Conservation (phyloP, 2,113 vertebrate genomes). For the Stomatorhinus ivindoensis region DNA sequence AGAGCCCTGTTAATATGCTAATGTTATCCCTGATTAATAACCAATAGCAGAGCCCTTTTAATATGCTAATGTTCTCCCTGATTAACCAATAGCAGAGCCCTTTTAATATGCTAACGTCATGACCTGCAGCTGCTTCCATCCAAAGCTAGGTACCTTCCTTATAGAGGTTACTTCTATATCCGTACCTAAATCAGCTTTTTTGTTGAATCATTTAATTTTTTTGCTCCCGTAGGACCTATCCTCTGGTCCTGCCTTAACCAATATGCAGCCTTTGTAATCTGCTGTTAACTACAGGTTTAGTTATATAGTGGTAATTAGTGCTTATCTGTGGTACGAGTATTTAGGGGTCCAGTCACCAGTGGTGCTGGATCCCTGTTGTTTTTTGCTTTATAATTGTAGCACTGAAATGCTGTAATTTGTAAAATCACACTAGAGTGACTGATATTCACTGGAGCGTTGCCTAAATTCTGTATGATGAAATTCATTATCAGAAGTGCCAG, state of each 20-base stretch:
- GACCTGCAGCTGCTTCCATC: not conserved
- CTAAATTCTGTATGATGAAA: not conserved
- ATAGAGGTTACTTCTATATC: not conserved
- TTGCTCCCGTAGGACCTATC: not conserved
- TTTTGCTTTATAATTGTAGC: not conserved
- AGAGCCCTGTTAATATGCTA: not conserved
- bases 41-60: not conserved
- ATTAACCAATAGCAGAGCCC: not conserved
- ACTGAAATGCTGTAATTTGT: not conserved
- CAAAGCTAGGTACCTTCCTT: not conserved
- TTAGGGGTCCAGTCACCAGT: not conserved
- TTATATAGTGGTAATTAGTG: not conserved
- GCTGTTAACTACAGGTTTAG: not conserved
- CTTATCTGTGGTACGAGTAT: not conserved
- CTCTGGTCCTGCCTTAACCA: not conserved
- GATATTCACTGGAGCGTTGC: not conserved
- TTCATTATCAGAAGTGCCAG: not conserved
- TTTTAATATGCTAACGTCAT: not conserved
- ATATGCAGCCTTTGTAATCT: not conserved
- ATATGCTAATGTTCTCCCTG: not conserved
- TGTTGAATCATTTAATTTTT: not conserved
- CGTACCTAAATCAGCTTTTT: not conserved
- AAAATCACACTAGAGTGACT: not conserved
- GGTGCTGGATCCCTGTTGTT: not conserved
- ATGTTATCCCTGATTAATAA: not conserved